Base-by-base conservation (phyloP, 92 coral and sea anemone species). In the Phenganax stokvisi region DNA sequence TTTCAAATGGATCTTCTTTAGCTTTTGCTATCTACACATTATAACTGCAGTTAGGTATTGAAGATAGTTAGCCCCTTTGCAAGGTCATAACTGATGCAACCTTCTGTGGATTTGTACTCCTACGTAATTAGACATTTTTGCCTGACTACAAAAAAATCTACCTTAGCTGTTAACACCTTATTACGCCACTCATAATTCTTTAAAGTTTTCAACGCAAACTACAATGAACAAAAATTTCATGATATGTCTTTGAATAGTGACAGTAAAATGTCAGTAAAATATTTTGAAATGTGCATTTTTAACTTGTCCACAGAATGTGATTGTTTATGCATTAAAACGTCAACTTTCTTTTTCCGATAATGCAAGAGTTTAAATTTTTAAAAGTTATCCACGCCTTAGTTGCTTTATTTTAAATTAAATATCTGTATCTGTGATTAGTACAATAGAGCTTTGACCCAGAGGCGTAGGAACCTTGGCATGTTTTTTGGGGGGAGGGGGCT, bases 11-110 rank as follows among this genome's bases (percentile, higher is more conserved):
- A 28, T 78, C 82, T 47, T 37, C 82, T 7, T 58, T 54, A 6
- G 82, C 70, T 78, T 78, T 78, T 3, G 82, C 82, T 10, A 62
- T 51, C 82, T 78, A 25, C 57, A 72, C 47, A 37, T 37, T 37
- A 37, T 25, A 6, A 1, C 0, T 59, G 5, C 5, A 37, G 47
- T 37, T 37, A 37, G 47, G 2, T 37, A 37, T 5, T 37, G 47
- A 20, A 20, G 25, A 20, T 20, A 20, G 25, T 37, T 37, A 37
- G 47, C 47, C 47, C 47, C 47, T 5, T 37, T 37, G 47, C 0
- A 37, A 37, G 47, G 20, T 25, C 70, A 64, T 64, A 64, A 64
- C 27, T 2, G 10, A 27, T 0, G 20, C 20, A 7, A 7, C 51
- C 28, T 30, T 51, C 72, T 66, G 3, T 9, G 20, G 72, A 30